Evolutionary conservation across 2,113 vertebrate genomes (phyloP).

Genomic region (Dromaius novaehollandiae): DNA sequence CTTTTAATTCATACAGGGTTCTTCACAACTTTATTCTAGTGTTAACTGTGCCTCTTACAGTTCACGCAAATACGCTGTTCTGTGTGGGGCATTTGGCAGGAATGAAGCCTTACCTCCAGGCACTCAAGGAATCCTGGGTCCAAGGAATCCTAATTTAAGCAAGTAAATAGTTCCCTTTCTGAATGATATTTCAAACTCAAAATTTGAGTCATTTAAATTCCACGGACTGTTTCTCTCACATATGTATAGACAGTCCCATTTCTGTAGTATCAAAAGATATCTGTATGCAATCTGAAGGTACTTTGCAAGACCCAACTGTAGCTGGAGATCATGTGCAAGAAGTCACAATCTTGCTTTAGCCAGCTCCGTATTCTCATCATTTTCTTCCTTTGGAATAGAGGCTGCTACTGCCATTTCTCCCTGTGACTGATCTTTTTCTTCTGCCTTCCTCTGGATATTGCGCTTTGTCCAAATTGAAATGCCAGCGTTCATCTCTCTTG

Average conservation of each 20-base stretch:
- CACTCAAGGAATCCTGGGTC: not conserved
- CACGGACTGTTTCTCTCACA: not conserved
- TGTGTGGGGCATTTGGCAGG: not conserved
- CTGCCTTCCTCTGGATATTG: not conserved
- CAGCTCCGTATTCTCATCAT: no score
- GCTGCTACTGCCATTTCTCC: not conserved
- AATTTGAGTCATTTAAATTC: not conserved
- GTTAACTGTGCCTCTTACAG: not conserved
- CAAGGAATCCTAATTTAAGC: not conserved
- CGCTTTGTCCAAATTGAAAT: not conserved
- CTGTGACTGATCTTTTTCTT: not conserved
- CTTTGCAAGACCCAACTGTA: not conserved
- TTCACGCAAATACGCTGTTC: not conserved
- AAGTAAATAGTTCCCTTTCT: not conserved
- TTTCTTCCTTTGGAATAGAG: not conserved
- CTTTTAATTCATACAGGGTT: not conserved
- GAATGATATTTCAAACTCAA: conserved; percentile 6
- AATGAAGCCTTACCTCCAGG: not conserved
- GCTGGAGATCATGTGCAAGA: not conserved
- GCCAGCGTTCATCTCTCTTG: not conserved
- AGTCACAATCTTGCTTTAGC: not conserved
- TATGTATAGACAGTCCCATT: no score
- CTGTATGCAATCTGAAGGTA: not conserved
- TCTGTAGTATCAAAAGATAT: no score
- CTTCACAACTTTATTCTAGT: not conserved